Base-by-base conservation (phyloP, 2,113 vertebrate species). In the Gavialis gangeticus region DNA sequence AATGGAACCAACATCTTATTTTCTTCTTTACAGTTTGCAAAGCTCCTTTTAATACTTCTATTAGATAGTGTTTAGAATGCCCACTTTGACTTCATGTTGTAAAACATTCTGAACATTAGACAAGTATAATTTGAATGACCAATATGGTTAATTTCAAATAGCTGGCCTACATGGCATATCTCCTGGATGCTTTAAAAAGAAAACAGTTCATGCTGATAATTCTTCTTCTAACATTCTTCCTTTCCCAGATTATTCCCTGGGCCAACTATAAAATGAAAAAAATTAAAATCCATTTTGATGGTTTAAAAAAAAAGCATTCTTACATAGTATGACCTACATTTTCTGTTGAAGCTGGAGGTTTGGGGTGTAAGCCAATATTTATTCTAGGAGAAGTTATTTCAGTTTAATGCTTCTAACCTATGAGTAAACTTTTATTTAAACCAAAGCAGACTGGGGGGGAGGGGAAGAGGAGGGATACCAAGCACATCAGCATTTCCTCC, bases 201-300 rank as follows among this genome's bases (percentile, higher is more conserved):
- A 37, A 30, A 13, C 67, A 17, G 37, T 19, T 14, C 30, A 34
- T 69, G 21, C 24, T 71, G 67, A 71, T 71, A 34, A 71, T 37
- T 24, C 46, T 8, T 46, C 46, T 46, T 7, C 8, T 46, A 9
- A 75, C 4, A 15, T 71, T 83, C 82, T 58, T 82, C 10, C 4
- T 88, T 77, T 85, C 46, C 58, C 25, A 78, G 6, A 55, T 92
- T 82, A 56, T 76, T 92, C 62, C 54, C 54, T 85, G 22, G 37
- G 27, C 55, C 15, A 62, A 4, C 79, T 85, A 78, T 46, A 25
- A 92, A 88, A 69, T 54, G 73, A 46, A 6, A 27, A 15, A 73
- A 54, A 5, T 7, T 79, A 88, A 97, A 92, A 69, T 79, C 28
- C 4, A 12, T 76, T 93, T 90, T 82, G 82, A 34, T 75, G 66